A percentile compares a stretch with the other conserved stretches of the same genome.
Conservation (phyloP, 2,888 invertebrate species). For the Tenthredo mesomela region DNA sequence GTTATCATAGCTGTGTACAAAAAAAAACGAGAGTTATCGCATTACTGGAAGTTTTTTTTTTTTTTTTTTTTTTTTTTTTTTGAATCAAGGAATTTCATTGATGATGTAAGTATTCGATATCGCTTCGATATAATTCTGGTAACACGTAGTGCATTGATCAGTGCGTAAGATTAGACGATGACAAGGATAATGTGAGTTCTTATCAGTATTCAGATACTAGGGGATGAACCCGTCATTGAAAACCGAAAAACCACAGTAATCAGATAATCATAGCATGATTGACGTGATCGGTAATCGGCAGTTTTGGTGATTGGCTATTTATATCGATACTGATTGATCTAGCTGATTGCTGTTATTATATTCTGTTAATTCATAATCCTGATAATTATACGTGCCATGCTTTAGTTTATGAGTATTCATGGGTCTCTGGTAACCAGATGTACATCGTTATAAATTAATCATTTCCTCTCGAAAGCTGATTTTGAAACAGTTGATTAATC, state of each 20-base stretch:
- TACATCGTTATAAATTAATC: background rate
- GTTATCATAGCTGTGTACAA: slow-evolving; percentile 22
- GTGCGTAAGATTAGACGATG: background rate
- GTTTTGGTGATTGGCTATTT: background rate
- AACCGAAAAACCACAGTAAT: background rate
- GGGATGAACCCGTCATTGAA: background rate
- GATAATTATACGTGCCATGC: background rate
- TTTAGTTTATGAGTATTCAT: background rate
- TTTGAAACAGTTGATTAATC: background rate
- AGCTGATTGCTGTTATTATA: background rate
- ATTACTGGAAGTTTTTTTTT: background rate
- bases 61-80: too few species aligned
- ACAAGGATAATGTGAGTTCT: background rate
- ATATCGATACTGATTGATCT: slow-evolving; percentile 5
- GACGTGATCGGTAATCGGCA: background rate
- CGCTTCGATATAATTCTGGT: background rate
- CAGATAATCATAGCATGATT: background rate
- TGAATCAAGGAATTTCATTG: background rate
- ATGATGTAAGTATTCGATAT: background rate
- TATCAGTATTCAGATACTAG: background rate
- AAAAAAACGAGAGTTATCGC: background rate
- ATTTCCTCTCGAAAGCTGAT: background rate
- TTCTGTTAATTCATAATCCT: background rate
- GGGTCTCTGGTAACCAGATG: background rate
- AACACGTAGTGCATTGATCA: background rate